Evolutionary conservation across 2,888 invertebrate species (phyloP), one percentile per base, ranked within the genome.

Genomic region (Linnaemya vulpina): DNA sequence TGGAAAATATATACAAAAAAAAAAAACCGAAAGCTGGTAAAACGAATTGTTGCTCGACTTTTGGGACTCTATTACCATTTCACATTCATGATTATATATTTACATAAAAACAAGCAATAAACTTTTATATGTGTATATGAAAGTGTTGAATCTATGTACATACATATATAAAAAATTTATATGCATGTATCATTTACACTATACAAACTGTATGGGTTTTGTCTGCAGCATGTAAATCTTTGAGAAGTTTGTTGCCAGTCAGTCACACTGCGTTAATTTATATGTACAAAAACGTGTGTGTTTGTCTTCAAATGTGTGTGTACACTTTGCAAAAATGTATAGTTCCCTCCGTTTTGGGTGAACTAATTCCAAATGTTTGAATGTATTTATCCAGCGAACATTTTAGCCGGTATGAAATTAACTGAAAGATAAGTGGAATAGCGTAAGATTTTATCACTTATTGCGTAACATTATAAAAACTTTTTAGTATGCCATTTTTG

Each of bases 31-130:
- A 62, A 62, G 51, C 25, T 63, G n/a, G 49, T 10, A 73, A 71
- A 65, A 25, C n/a, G 49, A 73, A 55, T 73, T 79, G 73, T 67
- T 65, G 38, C 49, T 67, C 65, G 30, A 43, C 55, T 49, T 71
- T 58, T 49, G 63, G 49, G 17, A 63, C 35, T 65, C 13, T 60
- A 51, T 58, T 68, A 77, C 58, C 67, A 67, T 76, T 58, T 58
- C 22, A 17, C 35, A 70, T 20, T 13, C 20, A 40, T 20, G 40
- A 58, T n/a, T n/a, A 43, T 51, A 43, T 43, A 38, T 76, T 62
- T 60, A 51, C 40, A 43, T 53, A 53, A 13, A 60, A 30, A 75
- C n/a, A 38, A 58, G 55, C 38, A 55, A 46, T 70, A 51, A 51
- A 22, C n/a, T 15, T 58, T 11, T 25, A 49, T 62, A 15, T 51